A percentile compares a stretch with the other conserved stretches of the same genome.
phyloP scores from a whole-genome alignment of 2,113 vertebrate species.

The Dissostichus mawsoni region DNA sequence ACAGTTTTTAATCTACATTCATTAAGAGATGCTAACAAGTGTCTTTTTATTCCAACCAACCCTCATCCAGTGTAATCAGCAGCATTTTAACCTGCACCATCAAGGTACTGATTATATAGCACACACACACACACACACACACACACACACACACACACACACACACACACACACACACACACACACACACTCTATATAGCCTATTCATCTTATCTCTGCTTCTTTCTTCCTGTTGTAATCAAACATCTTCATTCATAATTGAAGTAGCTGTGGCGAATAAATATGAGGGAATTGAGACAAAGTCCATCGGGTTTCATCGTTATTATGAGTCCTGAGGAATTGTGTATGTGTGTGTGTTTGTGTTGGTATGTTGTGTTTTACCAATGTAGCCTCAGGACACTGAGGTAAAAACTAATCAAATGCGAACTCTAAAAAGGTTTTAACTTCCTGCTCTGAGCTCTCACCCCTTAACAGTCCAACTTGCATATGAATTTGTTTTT shows the following conservation, averaged over 20 bases:
- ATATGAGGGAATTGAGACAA: slow-evolving; percentile 50
- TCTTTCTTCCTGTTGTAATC: slow-evolving; percentile 66
- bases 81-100: slow-evolving; percentile 60
- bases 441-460: slow-evolving; percentile 29
- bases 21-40: slow-evolving; percentile 55
- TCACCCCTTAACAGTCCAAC: slow-evolving; percentile 37
- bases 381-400: not conserved
- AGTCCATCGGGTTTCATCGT: slow-evolving; percentile 37
- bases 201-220: slow-evolving; percentile 54
- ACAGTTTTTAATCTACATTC: slow-evolving; percentile 48
- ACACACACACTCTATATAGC: slow-evolving; percentile 19
- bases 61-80: slow-evolving; percentile 51
- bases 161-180: slow-evolving; percentile 32
- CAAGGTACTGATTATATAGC: slow-evolving; percentile 59
- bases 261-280: slow-evolving; percentile 55
- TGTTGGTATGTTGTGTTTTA: slow-evolving; percentile 18
- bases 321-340: slow-evolving; percentile 30
- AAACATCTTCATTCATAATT: slow-evolving; percentile 64
- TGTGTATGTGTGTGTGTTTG: slow-evolving; percentile 16
- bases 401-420: slow-evolving; percentile 20
- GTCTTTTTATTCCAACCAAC: slow-evolving; percentile 32
- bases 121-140: slow-evolving; percentile 13
- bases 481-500: slow-evolving; percentile 26
- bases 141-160: slow-evolving; percentile 26
- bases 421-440: slow-evolving; percentile 4